phyloP scores from a whole-genome alignment of 2,888 invertebrate genomes.

The Spodoptera picta region DNA sequence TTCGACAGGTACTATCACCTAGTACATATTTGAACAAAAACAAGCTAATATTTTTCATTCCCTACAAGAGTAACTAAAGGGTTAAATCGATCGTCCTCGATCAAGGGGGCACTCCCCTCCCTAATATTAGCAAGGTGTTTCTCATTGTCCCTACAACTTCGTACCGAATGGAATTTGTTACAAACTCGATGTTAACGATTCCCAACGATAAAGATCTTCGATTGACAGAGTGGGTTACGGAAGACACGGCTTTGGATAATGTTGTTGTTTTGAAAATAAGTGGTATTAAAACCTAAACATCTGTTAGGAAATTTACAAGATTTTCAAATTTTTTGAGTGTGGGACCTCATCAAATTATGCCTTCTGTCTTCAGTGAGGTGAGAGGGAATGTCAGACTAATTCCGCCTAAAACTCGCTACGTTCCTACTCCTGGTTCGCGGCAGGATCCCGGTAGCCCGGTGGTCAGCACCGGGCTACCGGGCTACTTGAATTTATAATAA shows the following conservation, averaged over 20 bases:
- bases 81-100: conserved; percentile 51
- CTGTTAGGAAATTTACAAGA: too few relatives aligned
- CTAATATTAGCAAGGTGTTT: conserved; percentile 68
- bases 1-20: too few relatives aligned
- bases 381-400: too few relatives aligned
- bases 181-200: conserved; percentile 79
- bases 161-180: conserved; percentile 76
- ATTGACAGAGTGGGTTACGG: conserved; percentile 48
- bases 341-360: too few relatives aligned
- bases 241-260: conserved; percentile 7
- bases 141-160: conserved; percentile 75
- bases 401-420: too few relatives aligned
- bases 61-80: conserved; percentile 46
- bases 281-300: too few relatives aligned
- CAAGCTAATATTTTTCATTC: conserved; percentile 33
- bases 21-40: conserved; percentile 20
- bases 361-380: too few relatives aligned
- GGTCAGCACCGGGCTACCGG: too few relatives aligned
- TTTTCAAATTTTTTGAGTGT: too few relatives aligned
- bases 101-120: conserved; percentile 49
- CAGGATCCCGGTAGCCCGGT: too few relatives aligned
- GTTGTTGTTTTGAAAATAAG: neutral
- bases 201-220: conserved; percentile 68
- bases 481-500: too few relatives aligned
- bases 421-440: too few relatives aligned